phyloP scores from a whole-genome alignment of 2,113 vertebrate genomes.

The Dendrocopos noguchii region DNA sequence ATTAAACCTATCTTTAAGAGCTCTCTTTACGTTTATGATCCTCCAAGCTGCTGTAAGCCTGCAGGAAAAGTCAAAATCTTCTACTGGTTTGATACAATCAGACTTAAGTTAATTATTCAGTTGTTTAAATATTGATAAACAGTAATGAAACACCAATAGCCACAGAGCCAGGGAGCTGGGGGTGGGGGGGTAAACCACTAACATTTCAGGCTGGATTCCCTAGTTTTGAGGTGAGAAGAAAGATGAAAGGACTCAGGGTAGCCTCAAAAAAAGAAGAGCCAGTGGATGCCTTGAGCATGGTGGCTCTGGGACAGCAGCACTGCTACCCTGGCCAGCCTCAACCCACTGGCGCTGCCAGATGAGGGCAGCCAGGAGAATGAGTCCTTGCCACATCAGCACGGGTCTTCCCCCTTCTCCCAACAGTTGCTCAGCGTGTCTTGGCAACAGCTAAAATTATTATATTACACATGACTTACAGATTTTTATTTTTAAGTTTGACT shows the following conservation, averaged over 20 bases:
- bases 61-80: constrained; percentile 16
- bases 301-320: neutral
- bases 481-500: constrained; percentile 35
- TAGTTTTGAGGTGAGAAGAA: neutral
- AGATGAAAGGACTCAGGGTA: neutral
- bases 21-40: neutral
- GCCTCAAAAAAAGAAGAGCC: neutral
- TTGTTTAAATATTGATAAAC: constrained; percentile 47
- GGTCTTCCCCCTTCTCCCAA: constrained; percentile 36
- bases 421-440: constrained; percentile 58
- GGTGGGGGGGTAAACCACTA: neutral
- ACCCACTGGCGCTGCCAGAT: accelerated
- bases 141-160: neutral
- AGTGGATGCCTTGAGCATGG: accelerated
- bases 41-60: constrained; percentile 44
- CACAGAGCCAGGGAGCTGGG: neutral
- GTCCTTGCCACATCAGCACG: neutral
- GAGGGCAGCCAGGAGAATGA: neutral
- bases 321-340: neutral
- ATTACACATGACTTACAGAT: constrained; percentile 62
- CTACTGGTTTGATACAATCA: neutral
- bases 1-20: constrained; percentile 54
- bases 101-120: constrained; percentile 5
- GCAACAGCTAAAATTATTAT: constrained; percentile 72
- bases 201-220: neutral